These are phyloP conservation scores for Anoplius nigerrimus DNA, from an alignment of 2,888 invertebrate genomes.

Conservation along the genomic window DNA sequence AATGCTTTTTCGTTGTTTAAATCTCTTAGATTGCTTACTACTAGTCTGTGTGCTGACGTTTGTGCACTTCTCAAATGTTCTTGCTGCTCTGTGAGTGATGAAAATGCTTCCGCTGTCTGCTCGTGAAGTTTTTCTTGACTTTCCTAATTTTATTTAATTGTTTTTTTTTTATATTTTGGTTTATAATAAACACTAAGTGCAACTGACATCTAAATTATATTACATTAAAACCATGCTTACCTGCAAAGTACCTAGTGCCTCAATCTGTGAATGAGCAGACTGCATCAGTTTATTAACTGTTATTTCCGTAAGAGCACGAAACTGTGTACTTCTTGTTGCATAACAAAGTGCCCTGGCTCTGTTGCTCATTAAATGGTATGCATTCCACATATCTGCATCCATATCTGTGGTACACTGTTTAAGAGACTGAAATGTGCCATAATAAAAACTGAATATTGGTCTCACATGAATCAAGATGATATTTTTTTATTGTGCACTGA, in stretches of 20 bases:
- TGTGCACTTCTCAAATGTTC: conserved; percentile 76
- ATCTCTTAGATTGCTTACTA: conserved; percentile 78
- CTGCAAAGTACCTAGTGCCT: conserved; percentile 74
- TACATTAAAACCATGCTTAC: conserved; percentile 57
- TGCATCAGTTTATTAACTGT: conserved; percentile 81
- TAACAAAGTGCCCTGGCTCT: conserved; percentile 83
- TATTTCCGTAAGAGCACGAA: conserved; percentile 80
- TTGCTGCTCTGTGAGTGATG: conserved; percentile 76
- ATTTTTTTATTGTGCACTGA: not conserved
- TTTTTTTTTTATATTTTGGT: not conserved
- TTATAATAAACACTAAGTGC: not conserved
- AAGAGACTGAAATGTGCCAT: conserved; percentile 73
- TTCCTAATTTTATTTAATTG: conserved; percentile 61
- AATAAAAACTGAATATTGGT: too few relatives aligned
- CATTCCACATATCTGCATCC: conserved; percentile 83
- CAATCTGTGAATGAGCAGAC: conserved; percentile 76
- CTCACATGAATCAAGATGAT: not conserved
- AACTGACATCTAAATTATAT: conserved; percentile 6
- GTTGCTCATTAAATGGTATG: conserved; percentile 82
- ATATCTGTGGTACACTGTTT: conserved; percentile 81
- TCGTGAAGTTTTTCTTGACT: conserved; percentile 76
- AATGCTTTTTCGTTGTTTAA: conserved; percentile 79
- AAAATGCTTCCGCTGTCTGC: conserved; percentile 74
- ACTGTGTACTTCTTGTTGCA: conserved; percentile 80
- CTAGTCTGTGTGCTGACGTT: conserved; percentile 75